Base-by-base conservation (phyloP, 2,113 vertebrate genomes). In the Rhinichthys klamathensis region DNA sequence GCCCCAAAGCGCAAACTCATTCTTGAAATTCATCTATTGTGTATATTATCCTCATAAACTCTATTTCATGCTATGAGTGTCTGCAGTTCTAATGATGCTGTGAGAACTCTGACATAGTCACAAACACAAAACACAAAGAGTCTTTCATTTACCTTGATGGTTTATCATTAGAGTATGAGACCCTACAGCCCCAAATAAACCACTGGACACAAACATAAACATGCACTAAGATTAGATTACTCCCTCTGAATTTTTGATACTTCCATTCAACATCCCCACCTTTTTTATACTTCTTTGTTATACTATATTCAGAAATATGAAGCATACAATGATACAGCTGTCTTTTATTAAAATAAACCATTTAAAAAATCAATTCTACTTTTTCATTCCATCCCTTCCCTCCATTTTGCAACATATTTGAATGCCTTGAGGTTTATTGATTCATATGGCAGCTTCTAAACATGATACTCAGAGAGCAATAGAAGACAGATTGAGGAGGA, bases 1-100 rank as follows among this genome's bases (percentile, higher is more conserved):
- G 91, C 92, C 94, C 92, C 80, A 87, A 90, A 93, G 93, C 91
- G 91, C 80, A 89, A 93, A 93, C 91, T 92, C 90, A 91, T 91
- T 91, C 90, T 89, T 83, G 89, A 63, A 91, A 88, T 89, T 91
- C 92, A 92, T 94, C 92, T 93, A 91, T 91, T 93, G 88, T 92
- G 90, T 92, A 91, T 89, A 84, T 72, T 78, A 92, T 93, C 93
- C 90, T 83, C 90, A 92, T 92, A 94, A 94, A 92, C 87, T 86
- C 85, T 87, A 89, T 87, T 89, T 87, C 79, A 65, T 70, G 82
- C 88, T 70, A 87, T 85, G 90, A 89, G 73, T 70, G 32, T 41
- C 78, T n/a, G 35, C 79, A 51, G 87, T 87, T 82, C 12, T 61
- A 25, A 72, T 38, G 49, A 5, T 8, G 75, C 84, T 86, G 84